A percentile compares a stretch with the other conserved stretches of the same genome.
Evolutionary conservation across 2,113 vertebrate genomes (phyloP).

Genomic region (Nyctereutes procyonoides): DNA sequence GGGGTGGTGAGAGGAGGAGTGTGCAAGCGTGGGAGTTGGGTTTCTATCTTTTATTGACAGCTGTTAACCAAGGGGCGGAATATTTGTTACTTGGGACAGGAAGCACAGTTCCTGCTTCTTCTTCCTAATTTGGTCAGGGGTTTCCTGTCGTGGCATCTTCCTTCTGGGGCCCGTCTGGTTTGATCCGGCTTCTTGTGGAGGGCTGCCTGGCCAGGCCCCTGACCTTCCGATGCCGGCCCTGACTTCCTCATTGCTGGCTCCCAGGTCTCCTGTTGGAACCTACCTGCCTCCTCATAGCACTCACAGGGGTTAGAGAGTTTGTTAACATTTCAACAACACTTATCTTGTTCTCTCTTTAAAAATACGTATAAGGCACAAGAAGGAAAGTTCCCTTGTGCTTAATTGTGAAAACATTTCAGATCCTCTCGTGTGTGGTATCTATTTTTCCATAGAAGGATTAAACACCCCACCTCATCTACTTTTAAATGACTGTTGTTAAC

Average conservation of each 20-base stretch:
- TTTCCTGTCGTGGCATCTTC: neutral
- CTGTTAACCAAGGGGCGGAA: neutral
- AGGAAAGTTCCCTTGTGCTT: neutral
- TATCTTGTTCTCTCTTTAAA: neutral
- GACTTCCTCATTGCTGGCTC: neutral
- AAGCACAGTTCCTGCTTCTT: neutral
- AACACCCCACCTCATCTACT: neutral
- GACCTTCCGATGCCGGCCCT: neutral
- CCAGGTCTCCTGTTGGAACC: neutral
- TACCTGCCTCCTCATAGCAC: neutral
- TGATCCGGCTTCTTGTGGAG: neutral
- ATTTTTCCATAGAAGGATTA: neutral
- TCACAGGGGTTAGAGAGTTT: neutral
- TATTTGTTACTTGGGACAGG: neutral
- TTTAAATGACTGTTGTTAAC: conserved; percentile 10
- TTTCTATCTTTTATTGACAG: neutral
- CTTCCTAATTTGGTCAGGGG: neutral
- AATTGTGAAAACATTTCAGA: neutral
- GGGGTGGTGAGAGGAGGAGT: neutral
- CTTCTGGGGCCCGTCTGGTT: neutral
- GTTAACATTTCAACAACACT: neutral
- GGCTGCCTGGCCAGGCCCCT: neutral
- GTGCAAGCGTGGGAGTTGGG: neutral
- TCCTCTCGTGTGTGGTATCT: neutral
- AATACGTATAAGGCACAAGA: neutral